Percentiles rank a stretch among this genome's conserved stretches.
Evolutionary conservation across 2,797 vertebrate species (phyloP).

Genomic region (Toxotes lorentzi): DNA sequence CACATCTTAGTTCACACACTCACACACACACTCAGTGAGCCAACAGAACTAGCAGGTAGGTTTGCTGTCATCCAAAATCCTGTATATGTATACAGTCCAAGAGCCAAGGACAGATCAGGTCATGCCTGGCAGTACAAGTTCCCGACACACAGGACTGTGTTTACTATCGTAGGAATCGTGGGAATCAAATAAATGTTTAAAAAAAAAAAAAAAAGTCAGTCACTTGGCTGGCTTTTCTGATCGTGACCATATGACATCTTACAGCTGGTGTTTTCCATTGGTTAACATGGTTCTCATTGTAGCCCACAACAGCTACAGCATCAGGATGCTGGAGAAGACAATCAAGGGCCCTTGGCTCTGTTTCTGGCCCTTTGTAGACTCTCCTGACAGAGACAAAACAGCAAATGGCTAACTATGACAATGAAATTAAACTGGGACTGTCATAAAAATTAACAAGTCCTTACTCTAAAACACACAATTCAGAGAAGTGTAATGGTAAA

Average conservation of each 20-base stretch:
- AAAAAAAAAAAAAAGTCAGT: neutral
- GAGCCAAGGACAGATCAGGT: neutral
- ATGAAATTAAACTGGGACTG: slow-evolving; percentile 7
- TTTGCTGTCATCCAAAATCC: slow-evolving; percentile 23
- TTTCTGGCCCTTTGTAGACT: slow-evolving; percentile 26
- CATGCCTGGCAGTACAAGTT: neutral
- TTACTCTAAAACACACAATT: slow-evolving; percentile 7
- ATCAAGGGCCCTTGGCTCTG: neutral
- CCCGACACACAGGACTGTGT: slow-evolving; percentile 12
- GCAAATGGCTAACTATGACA: slow-evolving; percentile 8
- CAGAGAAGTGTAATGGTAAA: slow-evolving; percentile 6
- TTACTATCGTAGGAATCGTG: slow-evolving; percentile 26
- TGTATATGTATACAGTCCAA: neutral
- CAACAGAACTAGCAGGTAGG: slow-evolving; percentile 15
- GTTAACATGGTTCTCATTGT: slow-evolving; percentile 28
- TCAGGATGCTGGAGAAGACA: slow-evolving; percentile 21
- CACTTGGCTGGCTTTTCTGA: slow-evolving; percentile 38
- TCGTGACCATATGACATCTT: slow-evolving; percentile 37
- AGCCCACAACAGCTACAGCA: slow-evolving; percentile 32
- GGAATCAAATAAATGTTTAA: slow-evolving; percentile 13
- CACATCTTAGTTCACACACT: neutral
- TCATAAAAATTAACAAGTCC: slow-evolving; percentile 29
- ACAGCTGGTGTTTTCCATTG: slow-evolving; percentile 47
- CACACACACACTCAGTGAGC: neutral
- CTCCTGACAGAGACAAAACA: neutral